Evolutionary conservation across 2,113 vertebrate genomes (phyloP).

Genomic region (Chroicocephalus ridibundus): DNA sequence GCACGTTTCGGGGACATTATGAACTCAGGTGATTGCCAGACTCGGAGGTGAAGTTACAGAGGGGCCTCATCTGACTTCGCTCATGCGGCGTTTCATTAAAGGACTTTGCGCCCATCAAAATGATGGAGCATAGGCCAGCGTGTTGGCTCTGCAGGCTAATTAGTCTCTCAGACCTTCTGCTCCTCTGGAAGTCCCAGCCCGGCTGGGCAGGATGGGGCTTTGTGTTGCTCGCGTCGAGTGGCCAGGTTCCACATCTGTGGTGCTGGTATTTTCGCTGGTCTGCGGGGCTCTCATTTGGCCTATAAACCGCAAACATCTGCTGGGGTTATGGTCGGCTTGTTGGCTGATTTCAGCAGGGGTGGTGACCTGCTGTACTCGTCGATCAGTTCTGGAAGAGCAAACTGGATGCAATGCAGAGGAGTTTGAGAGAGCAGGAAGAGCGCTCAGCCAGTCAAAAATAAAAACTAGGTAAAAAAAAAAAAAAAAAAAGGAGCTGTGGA

Average conservation of each 20-base stretch:
- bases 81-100: conserved; percentile 38
- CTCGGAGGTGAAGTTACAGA: conserved; percentile 27
- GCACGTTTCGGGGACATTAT: neutral
- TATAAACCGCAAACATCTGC: conserved; percentile 76
- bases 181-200: conserved; percentile 68
- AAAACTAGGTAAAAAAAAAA: neutral
- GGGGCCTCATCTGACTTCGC: conserved; percentile 15
- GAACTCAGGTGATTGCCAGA: conserved; percentile 63
- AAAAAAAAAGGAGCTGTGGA: neutral
- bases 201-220: conserved; percentile 43
- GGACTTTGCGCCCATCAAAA: conserved; percentile 52
- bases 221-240: conserved; percentile 49
- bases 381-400: conserved; percentile 31
- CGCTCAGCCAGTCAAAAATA: neutral
- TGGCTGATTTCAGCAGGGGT: conserved; percentile 55
- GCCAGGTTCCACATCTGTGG: conserved; percentile 70
- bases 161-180: conserved; percentile 75
- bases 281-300: conserved; percentile 70
- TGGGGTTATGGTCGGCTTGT: conserved; percentile 70
- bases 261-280: conserved; percentile 61
- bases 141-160: conserved; percentile 62
- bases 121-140: conserved; percentile 50
- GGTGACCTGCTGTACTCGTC: conserved; percentile 9
- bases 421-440: conserved; percentile 1
- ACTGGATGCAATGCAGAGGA: neutral